These are phyloP conservation scores for Toxonevra muliebris DNA, from an alignment of 2,888 invertebrate species.

Conservation along the genomic window DNA sequence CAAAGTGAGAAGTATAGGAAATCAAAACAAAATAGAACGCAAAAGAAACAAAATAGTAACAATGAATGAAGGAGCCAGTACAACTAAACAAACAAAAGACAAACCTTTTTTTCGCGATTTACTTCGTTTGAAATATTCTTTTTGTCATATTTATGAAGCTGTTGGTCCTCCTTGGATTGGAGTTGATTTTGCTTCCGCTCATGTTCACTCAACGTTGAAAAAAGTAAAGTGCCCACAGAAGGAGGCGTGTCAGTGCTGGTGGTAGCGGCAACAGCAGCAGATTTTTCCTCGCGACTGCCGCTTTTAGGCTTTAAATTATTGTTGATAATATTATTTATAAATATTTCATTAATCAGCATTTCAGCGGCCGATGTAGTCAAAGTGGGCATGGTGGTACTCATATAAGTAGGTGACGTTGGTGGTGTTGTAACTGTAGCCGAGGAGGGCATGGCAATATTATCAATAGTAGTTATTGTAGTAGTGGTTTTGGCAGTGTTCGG, in stretches of 20 bases:
- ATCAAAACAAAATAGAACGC: constrained; percentile 6
- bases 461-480: constrained; percentile 25
- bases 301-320: constrained; percentile 46
- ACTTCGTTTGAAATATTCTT: constrained; percentile 43
- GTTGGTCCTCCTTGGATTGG: constrained; percentile 28
- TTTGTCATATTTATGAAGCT: constrained; percentile 4
- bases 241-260: constrained; percentile 31
- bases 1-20: constrained; percentile 1
- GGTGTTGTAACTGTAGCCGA: constrained; percentile 36
- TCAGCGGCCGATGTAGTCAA: constrained; percentile 59
- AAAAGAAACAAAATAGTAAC: constrained; percentile 23
- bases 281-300: constrained; percentile 7
- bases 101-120: constrained; percentile 56
- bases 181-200: constrained; percentile 53
- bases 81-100: constrained; percentile 40
- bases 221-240: constrained; percentile 56
- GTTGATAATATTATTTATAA: constrained; percentile 63
- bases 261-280: neutral
- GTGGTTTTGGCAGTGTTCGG: constrained; percentile 40
- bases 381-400: constrained; percentile 44
- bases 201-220: constrained; percentile 59
- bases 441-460: constrained; percentile 21
- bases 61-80: constrained; percentile 22
- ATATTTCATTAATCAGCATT: constrained; percentile 63
- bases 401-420: constrained; percentile 32